Evolutionary conservation across 2,797 vertebrate genomes (phyloP).

Genomic region (Smutsia temminckii): DNA sequence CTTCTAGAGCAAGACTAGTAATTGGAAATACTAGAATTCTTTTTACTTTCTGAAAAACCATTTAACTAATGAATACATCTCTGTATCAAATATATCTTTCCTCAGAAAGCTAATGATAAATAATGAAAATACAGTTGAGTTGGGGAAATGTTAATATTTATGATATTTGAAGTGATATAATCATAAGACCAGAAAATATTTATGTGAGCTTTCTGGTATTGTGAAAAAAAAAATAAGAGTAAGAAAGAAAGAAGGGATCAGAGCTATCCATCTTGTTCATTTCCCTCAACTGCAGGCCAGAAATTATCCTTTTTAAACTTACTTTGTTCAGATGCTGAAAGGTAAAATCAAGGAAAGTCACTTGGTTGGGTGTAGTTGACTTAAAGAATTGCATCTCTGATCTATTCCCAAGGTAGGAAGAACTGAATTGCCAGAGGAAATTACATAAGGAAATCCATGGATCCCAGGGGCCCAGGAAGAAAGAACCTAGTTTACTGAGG

Average conservation of each 20-base stretch:
- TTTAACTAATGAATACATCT: conserved; percentile 13
- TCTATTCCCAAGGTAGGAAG: background rate
- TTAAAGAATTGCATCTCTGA: conserved; percentile 34
- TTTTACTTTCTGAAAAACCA: conserved; percentile 22
- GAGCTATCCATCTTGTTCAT: background rate
- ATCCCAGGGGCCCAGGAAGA: background rate
- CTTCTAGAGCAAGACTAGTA: background rate
- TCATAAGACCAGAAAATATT: background rate
- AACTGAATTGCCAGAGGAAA: background rate
- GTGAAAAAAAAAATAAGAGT: background rate
- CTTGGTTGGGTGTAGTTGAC: background rate
- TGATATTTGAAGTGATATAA: conserved; percentile 29
- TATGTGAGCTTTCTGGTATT: background rate
- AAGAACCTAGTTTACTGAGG: background rate
- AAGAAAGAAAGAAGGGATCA: background rate
- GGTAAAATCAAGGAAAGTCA: background rate
- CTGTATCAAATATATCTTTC: conserved; percentile 13
- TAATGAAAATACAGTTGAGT: conserved; percentile 31
- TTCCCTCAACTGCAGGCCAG: background rate
- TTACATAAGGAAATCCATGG: background rate
- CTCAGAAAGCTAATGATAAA: conserved; percentile 22
- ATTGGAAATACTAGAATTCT: conserved; percentile 9
- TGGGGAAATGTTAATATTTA: conserved; percentile 11
- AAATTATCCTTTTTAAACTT: conserved; percentile 43
- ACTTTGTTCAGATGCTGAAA: background rate